Evolutionary conservation across 92 coral and sea anemone genomes (phyloP).

Genomic region (Blastomussa wellsi): DNA sequence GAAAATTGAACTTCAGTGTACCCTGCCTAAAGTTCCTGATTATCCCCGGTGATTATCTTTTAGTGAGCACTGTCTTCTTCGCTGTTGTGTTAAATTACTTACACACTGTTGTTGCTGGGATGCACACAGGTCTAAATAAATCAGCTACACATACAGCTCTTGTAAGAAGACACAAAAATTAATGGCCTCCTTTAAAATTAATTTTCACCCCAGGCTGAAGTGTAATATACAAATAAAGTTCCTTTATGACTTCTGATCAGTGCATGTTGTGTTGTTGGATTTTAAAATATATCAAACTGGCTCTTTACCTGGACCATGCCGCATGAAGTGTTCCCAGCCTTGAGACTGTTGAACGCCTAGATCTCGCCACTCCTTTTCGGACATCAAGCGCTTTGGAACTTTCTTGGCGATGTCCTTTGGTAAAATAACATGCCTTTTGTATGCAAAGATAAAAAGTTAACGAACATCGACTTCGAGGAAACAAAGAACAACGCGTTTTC

Average conservation of each 20-base stretch:
- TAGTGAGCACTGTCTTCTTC: too few relatives aligned
- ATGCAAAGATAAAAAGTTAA: neutral
- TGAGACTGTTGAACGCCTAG: constrained; percentile 85
- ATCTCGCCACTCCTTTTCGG: constrained; percentile 78
- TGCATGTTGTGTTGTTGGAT: too few relatives aligned
- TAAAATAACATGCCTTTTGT: constrained; percentile 77
- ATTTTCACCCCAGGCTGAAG: neutral
- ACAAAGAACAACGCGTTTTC: neutral
- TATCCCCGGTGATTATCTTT: too few relatives aligned
- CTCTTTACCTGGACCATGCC: constrained; percentile 73
- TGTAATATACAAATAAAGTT: neutral
- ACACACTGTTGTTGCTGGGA: too few relatives aligned
- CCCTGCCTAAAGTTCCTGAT: too few relatives aligned
- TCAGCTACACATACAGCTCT: neutral
- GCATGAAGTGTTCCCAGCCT: constrained; percentile 87
- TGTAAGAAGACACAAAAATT: neutral
- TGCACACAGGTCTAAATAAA: neutral
- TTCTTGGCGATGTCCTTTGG: constrained; percentile 72
- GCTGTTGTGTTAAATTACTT: neutral
- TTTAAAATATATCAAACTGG: neutral
- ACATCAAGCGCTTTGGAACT: constrained; percentile 71
- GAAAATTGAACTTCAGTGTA: too few relatives aligned
- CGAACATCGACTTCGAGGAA: neutral
- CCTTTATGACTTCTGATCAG: too few relatives aligned
- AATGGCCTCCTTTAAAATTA: neutral